Evolutionary conservation across 2,113 vertebrate species (phyloP), one percentile per base, ranked within the genome.

Genomic region (Corythaeola cristata): DNA sequence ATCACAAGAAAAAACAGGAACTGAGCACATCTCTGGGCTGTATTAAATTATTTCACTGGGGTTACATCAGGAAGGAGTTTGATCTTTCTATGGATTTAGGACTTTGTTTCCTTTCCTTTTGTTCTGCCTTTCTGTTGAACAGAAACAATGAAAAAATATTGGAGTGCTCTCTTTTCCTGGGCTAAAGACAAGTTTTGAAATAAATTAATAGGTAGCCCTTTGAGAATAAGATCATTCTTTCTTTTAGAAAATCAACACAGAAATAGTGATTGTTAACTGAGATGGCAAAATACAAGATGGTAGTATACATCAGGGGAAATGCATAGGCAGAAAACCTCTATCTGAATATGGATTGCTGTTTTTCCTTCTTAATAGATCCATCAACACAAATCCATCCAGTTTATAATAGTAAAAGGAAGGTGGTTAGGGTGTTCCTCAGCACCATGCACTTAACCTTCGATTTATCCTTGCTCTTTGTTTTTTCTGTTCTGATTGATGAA

Each of bases 401-500:
- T 92, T 66, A 41, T 76, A 72, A 89, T 35, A 37, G 49, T 63
- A 59, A 89, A 92, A 88, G 72, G 73, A 89, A 87, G 66, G 87
- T 78, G 60, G n/a, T 68, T 74, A 62, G 44, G 50, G 35, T 94
- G 50, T 93, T 95, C 60, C 62, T 88, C 53, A 55, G 80, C 12
- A n/a, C 66, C 67, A 59, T 55, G 81, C 75, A 89, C 82, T 96
- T 96, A 96, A 88, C 93, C 72, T 96, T 96, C 7, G 0, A 91
- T 93, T 96, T 90, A 85, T 73, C 72, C 47, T 94, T 80, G 55
- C 35, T 66, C 55, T 94, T 63, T 74, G 74, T 6, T 58, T 94
- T 96, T 96, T 81, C 73, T 84, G 30, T 86, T 93, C 56, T 90
- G 60, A 84, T 59, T 94, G 87, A 94, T 91, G 55, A 12, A 82